A percentile compares a stretch with the other conserved stretches of the same genome.
These are phyloP conservation scores for Cavia porcellus DNA, from an alignment of 2,113 vertebrate species.

Conservation along the genomic window DNA sequence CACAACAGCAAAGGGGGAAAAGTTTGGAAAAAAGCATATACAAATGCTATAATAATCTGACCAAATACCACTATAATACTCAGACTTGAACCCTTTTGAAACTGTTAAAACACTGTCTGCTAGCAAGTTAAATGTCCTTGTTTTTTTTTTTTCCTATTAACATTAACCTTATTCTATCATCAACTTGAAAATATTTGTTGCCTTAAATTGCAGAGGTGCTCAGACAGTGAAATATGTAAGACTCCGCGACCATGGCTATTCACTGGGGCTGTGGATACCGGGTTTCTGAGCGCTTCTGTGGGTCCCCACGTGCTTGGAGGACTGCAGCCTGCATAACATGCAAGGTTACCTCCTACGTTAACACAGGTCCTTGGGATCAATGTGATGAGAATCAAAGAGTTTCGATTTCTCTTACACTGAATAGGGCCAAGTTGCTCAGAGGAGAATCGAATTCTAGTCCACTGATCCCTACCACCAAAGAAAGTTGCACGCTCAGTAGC, in stretches of 20 bases:
- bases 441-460: background rate
- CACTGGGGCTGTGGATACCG: background rate
- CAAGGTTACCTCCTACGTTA: constrained; percentile 68
- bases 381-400: constrained; percentile 16
- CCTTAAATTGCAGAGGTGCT: background rate
- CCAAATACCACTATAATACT: constrained; percentile 69
- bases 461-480: background rate
- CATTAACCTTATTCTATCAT: constrained; percentile 48
- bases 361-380: constrained; percentile 51
- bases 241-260: background rate
- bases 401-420: constrained; percentile 40
- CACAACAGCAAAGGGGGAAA: constrained; percentile 73
- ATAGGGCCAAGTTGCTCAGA: constrained; percentile 3
- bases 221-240: background rate
- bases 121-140: constrained; percentile 17
- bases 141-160: background rate
- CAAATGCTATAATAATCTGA: constrained; percentile 56
- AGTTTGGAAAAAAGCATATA: constrained; percentile 41
- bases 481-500: background rate
- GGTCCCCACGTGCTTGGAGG: background rate
- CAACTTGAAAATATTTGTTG: background rate
- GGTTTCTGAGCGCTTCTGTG: background rate
- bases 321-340: constrained; percentile 2
- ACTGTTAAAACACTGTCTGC: constrained; percentile 48
- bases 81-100: background rate